Conservation (phyloP, 2,888 invertebrate species). For the Masnerella sp. region DNA sequence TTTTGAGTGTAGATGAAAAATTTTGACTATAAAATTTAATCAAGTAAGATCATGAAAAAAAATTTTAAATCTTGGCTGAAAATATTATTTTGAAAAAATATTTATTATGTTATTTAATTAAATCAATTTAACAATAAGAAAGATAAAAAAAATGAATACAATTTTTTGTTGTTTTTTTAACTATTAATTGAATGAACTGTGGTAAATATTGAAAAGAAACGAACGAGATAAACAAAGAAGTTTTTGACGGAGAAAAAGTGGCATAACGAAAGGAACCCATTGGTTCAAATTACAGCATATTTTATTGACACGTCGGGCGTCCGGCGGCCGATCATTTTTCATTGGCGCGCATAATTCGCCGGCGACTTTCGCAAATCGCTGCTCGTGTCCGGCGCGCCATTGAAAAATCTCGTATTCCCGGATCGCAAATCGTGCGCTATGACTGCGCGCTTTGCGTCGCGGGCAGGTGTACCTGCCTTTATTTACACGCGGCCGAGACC, state of each 20-base stretch:
- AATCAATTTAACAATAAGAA: no score
- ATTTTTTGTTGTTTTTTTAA: no score
- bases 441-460: slow-evolving; percentile 24
- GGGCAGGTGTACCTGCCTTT: slow-evolving; percentile 44
- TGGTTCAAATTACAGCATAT: slow-evolving; percentile 39
- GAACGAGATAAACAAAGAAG: not conserved
- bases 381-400: slow-evolving; percentile 35
- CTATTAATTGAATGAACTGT: no score
- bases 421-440: slow-evolving; percentile 44
- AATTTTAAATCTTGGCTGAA: no score
- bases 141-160: no score
- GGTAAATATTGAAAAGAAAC: not conserved
- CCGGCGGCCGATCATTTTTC: slow-evolving; percentile 44
- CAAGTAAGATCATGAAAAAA: no score
- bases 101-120: no score
- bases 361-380: slow-evolving; percentile 48
- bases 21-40: no score
- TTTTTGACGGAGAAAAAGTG: not conserved
- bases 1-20: no score
- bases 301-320: slow-evolving; percentile 37
- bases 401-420: slow-evolving; percentile 41
- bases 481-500: slow-evolving; percentile 35
- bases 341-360: slow-evolving; percentile 48
- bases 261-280: slow-evolving; percentile 10
- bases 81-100: no score